Percentiles rank a stretch among this genome's conserved stretches.
Conservation (phyloP, 2,113 vertebrate genomes). For the Heteronetta atricapilla region DNA sequence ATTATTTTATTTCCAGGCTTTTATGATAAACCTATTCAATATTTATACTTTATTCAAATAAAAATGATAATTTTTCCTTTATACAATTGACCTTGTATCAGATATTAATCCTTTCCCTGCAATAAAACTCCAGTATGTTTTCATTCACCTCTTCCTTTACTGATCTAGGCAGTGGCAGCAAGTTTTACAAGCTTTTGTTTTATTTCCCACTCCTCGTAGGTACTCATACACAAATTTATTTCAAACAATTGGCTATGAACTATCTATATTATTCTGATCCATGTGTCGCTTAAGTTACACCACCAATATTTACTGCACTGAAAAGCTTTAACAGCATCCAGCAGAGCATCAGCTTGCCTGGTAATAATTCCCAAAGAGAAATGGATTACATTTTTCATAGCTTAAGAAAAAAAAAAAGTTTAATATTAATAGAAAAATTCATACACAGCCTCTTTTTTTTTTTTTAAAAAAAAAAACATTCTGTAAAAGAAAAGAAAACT, state of each 20-base stretch:
- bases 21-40: slow-evolving; percentile 63
- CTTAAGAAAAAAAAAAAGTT: slow-evolving; percentile 19
- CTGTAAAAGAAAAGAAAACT: neutral
- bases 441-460: neutral
- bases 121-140: neutral
- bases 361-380: slow-evolving; percentile 50
- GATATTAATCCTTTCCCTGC: neutral
- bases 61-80: neutral
- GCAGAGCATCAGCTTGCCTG: slow-evolving; percentile 14
- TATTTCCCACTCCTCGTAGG: slow-evolving; percentile 13
- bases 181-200: slow-evolving; percentile 43
- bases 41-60: slow-evolving; percentile 68
- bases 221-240: slow-evolving; percentile 37
- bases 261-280: slow-evolving; percentile 47
- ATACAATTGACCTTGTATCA: slow-evolving; percentile 51
- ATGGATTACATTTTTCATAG: slow-evolving; percentile 46
- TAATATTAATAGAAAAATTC: slow-evolving; percentile 50
- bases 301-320: slow-evolving; percentile 45
- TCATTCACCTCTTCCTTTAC: neutral
- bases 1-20: slow-evolving; percentile 55
- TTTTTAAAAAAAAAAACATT: neutral
- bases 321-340: slow-evolving; percentile 34
- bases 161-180: neutral
- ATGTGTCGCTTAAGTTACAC: slow-evolving; percentile 12
- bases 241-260: slow-evolving; percentile 56